Conservation (phyloP, 2,888 invertebrate genomes). For the Sesia bembeciformis region DNA sequence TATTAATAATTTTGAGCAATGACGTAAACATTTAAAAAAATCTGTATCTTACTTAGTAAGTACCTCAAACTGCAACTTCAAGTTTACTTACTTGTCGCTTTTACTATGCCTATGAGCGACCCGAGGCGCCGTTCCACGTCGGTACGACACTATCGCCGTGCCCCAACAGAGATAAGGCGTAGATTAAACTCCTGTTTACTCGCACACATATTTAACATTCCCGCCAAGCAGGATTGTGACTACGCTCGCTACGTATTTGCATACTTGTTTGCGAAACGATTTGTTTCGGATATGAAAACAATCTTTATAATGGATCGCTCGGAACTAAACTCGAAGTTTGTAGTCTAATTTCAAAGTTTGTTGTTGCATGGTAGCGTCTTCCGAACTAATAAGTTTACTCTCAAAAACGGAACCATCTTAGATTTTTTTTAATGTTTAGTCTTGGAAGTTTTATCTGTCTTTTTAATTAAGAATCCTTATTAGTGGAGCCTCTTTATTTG, state of each 20-base stretch:
- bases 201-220: constrained; percentile 65
- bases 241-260: constrained; percentile 53
- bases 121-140: neutral
- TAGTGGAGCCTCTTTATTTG: no score
- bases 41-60: no score
- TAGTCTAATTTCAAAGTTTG: neutral
- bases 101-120: neutral
- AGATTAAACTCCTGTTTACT: constrained; percentile 67
- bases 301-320: neutral
- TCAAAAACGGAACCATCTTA: no score
- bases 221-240: constrained; percentile 48
- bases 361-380: no score
- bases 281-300: constrained; percentile 35
- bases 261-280: constrained; percentile 63
- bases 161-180: constrained; percentile 50
- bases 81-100: no score
- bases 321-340: neutral
- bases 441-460: no score
- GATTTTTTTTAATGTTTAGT: no score
- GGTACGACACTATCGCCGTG: constrained; percentile 13
- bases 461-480: no score
- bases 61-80: no score
- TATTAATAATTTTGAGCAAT: no score
- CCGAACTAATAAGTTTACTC: no score
- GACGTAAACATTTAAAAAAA: no score